A percentile compares a stretch with the other conserved stretches of the same genome.
These are phyloP conservation scores for Stratiomys singularior DNA, from an alignment of 2,888 invertebrate species.

Conservation along the genomic window DNA sequence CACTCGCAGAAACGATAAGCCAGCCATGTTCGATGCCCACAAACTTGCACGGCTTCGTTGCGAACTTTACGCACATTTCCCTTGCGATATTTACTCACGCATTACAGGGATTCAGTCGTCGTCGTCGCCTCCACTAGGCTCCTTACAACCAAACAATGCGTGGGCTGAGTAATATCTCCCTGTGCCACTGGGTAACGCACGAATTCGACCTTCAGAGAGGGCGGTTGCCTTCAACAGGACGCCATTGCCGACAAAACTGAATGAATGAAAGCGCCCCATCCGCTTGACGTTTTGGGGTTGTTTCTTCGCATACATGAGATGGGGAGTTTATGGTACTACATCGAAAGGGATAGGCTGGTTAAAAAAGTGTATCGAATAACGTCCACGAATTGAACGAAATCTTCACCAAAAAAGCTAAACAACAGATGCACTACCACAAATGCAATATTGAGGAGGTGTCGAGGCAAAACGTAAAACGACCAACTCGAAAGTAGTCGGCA, in stretches of 20 bases:
- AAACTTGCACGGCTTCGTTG: slow-evolving; percentile 18
- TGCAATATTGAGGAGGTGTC: background rate
- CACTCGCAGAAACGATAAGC: background rate
- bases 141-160: background rate
- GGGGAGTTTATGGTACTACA: background rate
- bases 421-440: background rate
- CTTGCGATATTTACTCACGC: slow-evolving; percentile 15
- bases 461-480: background rate
- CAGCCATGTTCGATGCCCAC: background rate
- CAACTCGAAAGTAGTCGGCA: background rate
- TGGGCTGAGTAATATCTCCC: background rate
- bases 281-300: background rate
- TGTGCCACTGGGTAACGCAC: background rate
- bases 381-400: background rate
- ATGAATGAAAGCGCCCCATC: slow-evolving; percentile 24
- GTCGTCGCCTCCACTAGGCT: background rate
- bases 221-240: background rate
- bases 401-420: background rate
- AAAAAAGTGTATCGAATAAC: slow-evolving; percentile 7
- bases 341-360: background rate
- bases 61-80: slow-evolving; percentile 27
- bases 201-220: slow-evolving; percentile 22
- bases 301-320: background rate
- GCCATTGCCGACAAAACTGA: slow-evolving; percentile 1
- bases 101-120: background rate